phyloP scores from a whole-genome alignment of 2,113 vertebrate species.

The human region GRCh38 chr9:132968501-132969000 shows the following conservation, averaged over 20 bases:
- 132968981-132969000: not conserved
- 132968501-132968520: not conserved
- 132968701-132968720: not conserved
- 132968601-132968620: not conserved
- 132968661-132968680: fast-evolving
- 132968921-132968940: not conserved
- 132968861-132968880: fast-evolving
- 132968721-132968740: too few relatives aligned
- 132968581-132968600: not conserved
- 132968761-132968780: not conserved
- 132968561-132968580: not conserved
- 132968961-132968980: not conserved
- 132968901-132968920: fast-evolving
- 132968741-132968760: too few relatives aligned
- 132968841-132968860: fast-evolving
- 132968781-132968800: not conserved
- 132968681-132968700: not conserved
- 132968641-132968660: not conserved
- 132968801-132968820: not conserved
- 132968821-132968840: not conserved
- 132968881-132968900: fast-evolving
- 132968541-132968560: not conserved
- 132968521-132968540: not conserved
- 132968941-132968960: not conserved
- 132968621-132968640: not conserved